These are phyloP conservation scores for Leptinotarsa lineolata DNA, from an alignment of 1,140 invertebrate species.

Conservation along the genomic window DNA sequence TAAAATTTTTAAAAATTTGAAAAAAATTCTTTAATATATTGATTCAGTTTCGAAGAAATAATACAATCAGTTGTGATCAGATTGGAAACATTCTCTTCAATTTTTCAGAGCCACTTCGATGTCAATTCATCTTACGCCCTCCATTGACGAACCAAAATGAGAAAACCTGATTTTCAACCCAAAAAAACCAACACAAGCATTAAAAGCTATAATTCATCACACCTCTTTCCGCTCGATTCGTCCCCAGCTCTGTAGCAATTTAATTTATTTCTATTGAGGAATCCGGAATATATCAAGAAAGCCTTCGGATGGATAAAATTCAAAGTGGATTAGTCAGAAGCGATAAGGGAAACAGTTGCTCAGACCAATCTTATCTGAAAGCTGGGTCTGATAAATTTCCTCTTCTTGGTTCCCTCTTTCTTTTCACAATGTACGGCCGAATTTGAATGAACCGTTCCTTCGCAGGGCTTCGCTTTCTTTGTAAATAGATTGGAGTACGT, in stretches of 20 bases:
- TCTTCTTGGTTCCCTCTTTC: background rate
- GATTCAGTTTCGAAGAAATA: no score
- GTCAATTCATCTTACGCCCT: no score
- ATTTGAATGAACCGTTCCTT: background rate
- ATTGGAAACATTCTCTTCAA: no score
- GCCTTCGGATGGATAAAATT: slow-evolving; percentile 34
- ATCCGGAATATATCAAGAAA: slow-evolving; percentile 19
- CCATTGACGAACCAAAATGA: no score
- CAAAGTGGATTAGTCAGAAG: slow-evolving; percentile 35
- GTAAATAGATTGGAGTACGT: background rate
- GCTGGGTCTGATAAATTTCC: slow-evolving; percentile 33
- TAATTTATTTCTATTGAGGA: slow-evolving; percentile 11
- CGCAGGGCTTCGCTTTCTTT: background rate
- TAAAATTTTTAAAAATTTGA: no score
- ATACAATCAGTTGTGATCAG: no score
- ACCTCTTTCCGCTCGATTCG: background rate
- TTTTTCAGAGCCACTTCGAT: no score
- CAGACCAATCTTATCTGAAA: slow-evolving; percentile 35
- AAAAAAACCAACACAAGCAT: background rate
- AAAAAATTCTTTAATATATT: no score
- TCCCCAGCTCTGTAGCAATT: background rate
- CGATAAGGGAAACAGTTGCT: slow-evolving; percentile 32
- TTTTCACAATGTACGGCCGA: background rate
- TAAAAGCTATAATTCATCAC: background rate
- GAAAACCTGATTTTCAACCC: background rate